Percentiles rank a stretch among this genome's conserved stretches.
Evolutionary conservation across 2,113 vertebrate species (phyloP).

Genomic region (Plecotus auritus): DNA sequence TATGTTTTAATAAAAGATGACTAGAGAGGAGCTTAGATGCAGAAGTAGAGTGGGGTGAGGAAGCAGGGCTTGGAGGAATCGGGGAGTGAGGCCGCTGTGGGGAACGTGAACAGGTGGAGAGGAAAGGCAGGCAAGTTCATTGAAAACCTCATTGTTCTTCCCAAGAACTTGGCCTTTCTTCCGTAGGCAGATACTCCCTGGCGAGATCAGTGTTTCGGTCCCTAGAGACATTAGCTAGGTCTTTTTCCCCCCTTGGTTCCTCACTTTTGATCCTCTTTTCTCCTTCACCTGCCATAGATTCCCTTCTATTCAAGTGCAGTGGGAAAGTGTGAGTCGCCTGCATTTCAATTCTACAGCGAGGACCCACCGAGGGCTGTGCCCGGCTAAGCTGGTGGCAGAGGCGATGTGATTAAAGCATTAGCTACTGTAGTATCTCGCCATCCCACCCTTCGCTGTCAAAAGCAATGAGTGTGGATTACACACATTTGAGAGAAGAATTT

Average conservation of each 20-base stretch:
- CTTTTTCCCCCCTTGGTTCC: neutral
- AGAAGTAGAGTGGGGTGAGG: too few relatives aligned
- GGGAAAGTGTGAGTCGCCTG: fast-evolving
- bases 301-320: neutral
- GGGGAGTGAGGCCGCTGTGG: neutral
- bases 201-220: neutral
- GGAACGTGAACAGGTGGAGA: fast-evolving
- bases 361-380: neutral
- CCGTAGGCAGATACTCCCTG: neutral
- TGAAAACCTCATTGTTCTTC: neutral
- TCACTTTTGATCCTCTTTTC: neutral
- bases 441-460: slow-evolving; percentile 74
- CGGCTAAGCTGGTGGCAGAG: slow-evolving; percentile 52
- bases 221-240: neutral
- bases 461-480: slow-evolving; percentile 79
- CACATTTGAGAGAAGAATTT: slow-evolving; percentile 75
- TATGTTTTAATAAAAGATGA: neutral
- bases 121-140: neutral
- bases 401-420: slow-evolving; percentile 67
- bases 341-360: neutral
- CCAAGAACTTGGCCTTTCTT: slow-evolving; percentile 11
- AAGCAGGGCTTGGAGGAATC: neutral
- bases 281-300: neutral
- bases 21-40: neutral
- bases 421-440: slow-evolving; percentile 58